Evolutionary conservation across 2,888 invertebrate species (phyloP).

Genomic region (Choristoneura rosaceana): DNA sequence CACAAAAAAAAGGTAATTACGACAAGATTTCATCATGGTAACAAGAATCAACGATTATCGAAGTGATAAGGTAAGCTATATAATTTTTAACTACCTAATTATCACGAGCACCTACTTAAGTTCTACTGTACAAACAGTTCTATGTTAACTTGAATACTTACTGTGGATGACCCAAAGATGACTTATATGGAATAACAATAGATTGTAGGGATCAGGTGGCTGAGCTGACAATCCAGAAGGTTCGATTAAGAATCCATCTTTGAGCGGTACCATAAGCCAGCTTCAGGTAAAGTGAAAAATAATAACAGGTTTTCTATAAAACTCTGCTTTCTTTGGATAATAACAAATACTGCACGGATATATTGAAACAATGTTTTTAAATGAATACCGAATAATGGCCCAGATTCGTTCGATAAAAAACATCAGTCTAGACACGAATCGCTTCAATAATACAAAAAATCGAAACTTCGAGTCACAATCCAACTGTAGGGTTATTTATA

Average conservation of each 20-base stretch:
- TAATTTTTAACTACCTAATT: too few relatives aligned
- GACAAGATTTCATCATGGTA: background rate
- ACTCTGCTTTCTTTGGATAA: background rate
- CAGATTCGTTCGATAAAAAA: background rate
- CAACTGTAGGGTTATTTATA: too few relatives aligned
- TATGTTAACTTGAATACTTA: background rate
- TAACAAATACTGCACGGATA: background rate
- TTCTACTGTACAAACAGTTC: background rate
- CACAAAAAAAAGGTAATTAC: background rate
- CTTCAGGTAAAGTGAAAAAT: constrained; percentile 9
- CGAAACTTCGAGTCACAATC: background rate
- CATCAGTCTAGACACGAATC: background rate
- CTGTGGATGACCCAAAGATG: background rate
- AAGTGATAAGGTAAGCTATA: constrained; percentile 2
- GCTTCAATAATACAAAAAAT: background rate
- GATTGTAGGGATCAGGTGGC: background rate
- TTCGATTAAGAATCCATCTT: constrained; percentile 4
- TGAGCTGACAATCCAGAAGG: background rate
- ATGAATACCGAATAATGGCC: background rate
- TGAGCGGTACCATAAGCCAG: constrained; percentile 5
- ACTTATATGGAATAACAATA: background rate
- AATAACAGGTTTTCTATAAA: constrained; percentile 1
- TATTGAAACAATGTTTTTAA: background rate
- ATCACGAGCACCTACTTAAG: too few relatives aligned
- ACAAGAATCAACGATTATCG: background rate